phyloP scores from a whole-genome alignment of 2,797 vertebrate species.

The Poecilia picta region DNA sequence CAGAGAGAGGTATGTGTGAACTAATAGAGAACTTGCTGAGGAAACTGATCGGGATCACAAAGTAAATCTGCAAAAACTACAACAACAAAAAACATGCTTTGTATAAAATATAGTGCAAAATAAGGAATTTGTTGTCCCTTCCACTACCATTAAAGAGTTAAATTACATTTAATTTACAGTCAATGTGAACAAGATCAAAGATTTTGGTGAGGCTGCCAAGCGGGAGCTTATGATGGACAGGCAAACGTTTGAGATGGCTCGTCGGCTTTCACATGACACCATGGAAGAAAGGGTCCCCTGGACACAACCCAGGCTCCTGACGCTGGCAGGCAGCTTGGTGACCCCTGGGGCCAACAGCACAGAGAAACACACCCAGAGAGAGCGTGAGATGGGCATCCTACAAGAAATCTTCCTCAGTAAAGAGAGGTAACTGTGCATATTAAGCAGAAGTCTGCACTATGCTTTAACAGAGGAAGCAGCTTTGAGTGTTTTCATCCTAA shows the following conservation, averaged over 20 bases:
- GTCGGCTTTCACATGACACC: conserved; percentile 90
- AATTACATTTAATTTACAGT: conserved; percentile 69
- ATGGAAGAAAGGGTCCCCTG: conserved; percentile 96
- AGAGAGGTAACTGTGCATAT: conserved; percentile 71
- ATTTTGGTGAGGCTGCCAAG: conserved; percentile 95
- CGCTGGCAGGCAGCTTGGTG: conserved; percentile 81
- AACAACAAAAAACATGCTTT: background rate
- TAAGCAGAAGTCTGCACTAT: background rate
- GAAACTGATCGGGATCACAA: background rate
- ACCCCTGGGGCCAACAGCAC: conserved; percentile 86
- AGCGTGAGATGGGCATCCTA: conserved; percentile 93
- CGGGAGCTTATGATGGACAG: conserved; percentile 93
- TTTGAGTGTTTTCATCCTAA: background rate
- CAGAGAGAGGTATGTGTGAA: conserved; percentile 85
- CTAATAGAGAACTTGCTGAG: background rate
- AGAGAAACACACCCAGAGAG: conserved; percentile 89
- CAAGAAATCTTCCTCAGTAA: conserved; percentile 96
- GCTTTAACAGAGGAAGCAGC: background rate
- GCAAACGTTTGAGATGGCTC: conserved; percentile 92
- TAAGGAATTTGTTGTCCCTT: background rate
- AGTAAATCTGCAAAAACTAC: background rate
- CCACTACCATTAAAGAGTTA: background rate
- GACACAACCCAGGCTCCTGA: conserved; percentile 85
- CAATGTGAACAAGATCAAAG: conserved; percentile 97
- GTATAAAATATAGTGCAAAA: background rate